Evolutionary conservation across 1,140 invertebrate species (phyloP).

Genomic region (Diabrotica virgifera): DNA sequence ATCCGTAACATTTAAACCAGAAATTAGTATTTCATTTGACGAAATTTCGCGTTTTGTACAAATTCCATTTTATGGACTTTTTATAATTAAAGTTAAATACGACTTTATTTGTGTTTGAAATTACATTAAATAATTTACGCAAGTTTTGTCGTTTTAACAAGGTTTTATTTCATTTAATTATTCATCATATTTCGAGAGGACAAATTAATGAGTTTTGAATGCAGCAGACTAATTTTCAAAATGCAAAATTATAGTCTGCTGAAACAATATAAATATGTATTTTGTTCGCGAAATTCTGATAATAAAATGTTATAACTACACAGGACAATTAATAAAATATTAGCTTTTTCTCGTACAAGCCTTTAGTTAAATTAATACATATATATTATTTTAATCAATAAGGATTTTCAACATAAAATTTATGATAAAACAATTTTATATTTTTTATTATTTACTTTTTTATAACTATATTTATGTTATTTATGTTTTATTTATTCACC

Average conservation of each 20-base stretch:
- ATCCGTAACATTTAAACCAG: background rate
- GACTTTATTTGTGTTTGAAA: constrained; percentile 31
- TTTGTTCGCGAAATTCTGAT: too few species aligned
- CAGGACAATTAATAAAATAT: too few species aligned
- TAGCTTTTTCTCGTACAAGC: too few species aligned
- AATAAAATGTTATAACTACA: too few species aligned
- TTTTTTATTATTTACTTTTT: too few species aligned
- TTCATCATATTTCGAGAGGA: constrained; percentile 16
- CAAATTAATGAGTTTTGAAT: constrained; percentile 19
- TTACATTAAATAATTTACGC: constrained; percentile 31
- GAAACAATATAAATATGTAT: too few species aligned
- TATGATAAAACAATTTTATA: too few species aligned
- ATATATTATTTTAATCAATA: too few species aligned
- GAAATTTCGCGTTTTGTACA: background rate
- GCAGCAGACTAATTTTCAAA: constrained; percentile 15
- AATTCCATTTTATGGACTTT: constrained; percentile 14
- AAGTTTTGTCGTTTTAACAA: constrained; percentile 13
- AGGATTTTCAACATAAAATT: too few species aligned
- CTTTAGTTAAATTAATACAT: too few species aligned
- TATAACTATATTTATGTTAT: too few species aligned
- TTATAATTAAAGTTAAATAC: constrained; percentile 30
- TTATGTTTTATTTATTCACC: too few species aligned
- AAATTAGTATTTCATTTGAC: background rate
- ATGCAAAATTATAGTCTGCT: background rate
- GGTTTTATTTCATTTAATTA: constrained; percentile 22